Evolutionary conservation across 2,113 vertebrate species (phyloP).

Genomic region (Gallinago media): DNA sequence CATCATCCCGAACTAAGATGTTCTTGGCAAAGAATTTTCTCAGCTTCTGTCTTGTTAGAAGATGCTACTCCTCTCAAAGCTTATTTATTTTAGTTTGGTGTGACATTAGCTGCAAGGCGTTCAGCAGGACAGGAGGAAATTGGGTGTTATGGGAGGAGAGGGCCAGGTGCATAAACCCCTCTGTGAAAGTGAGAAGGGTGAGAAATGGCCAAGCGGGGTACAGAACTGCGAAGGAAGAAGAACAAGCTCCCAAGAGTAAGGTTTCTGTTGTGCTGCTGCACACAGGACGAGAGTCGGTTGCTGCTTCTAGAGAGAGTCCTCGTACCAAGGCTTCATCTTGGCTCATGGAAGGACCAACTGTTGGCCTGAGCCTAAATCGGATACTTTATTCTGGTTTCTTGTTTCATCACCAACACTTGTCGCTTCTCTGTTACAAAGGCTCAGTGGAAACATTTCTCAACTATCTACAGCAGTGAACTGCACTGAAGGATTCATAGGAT

Average conservation of each 20-base stretch:
- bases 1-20: background rate
- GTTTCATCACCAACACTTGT: background rate
- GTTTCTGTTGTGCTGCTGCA: rapidly evolving
- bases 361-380: background rate
- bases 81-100: background rate
- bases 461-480: background rate
- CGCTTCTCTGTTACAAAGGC: background rate
- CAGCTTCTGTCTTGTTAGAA: background rate
- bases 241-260: background rate
- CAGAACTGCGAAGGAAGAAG: background rate
- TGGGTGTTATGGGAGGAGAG: background rate
- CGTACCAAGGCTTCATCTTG: background rate
- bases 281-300: background rate
- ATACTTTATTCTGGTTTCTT: background rate
- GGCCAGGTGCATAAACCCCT: background rate
- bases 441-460: rapidly evolving
- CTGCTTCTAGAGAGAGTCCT: background rate
- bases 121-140: background rate
- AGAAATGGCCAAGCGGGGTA: background rate
- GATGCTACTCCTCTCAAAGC: background rate
- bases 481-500: background rate
- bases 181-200: background rate
- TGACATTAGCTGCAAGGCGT: background rate
- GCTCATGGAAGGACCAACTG: background rate
- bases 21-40: background rate